Evolutionary conservation across 2,113 vertebrate genomes (phyloP).

Genomic region (Sapayoa aenigma): DNA sequence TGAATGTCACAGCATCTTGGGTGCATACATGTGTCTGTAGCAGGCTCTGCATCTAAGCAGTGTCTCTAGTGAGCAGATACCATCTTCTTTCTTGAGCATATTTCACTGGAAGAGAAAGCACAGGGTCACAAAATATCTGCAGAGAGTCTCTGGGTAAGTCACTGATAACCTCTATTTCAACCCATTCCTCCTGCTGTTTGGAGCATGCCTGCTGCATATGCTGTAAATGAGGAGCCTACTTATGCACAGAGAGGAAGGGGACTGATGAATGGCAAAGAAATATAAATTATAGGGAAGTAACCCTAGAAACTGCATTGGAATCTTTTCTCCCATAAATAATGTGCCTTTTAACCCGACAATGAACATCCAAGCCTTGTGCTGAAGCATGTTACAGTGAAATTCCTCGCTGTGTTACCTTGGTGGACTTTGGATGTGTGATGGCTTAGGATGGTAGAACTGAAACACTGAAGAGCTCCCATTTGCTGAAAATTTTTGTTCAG

Average conservation of each 20-base stretch:
- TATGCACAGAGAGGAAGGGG: background rate
- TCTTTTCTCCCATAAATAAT: background rate
- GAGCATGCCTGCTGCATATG: rapidly evolving
- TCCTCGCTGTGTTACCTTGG: background rate
- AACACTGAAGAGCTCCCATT: background rate
- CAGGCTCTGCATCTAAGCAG: background rate
- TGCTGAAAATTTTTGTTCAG: background rate
- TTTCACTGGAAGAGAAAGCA: background rate
- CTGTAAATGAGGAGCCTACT: background rate
- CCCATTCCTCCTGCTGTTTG: background rate
- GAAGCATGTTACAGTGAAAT: background rate
- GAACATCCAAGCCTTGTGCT: background rate
- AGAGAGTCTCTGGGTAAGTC: background rate
- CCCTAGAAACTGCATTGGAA: background rate
- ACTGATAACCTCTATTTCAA: background rate
- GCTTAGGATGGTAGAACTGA: background rate
- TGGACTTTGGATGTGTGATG: background rate
- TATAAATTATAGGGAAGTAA: background rate
- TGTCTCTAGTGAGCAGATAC: background rate
- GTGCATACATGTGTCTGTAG: background rate
- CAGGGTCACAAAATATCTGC: background rate
- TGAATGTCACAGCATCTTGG: background rate
- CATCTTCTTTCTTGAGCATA: background rate
- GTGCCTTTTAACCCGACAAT: background rate
- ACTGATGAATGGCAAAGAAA: background rate